A percentile compares a stretch with the other conserved stretches of the same genome.
These are phyloP conservation scores for Festucalex cinctus DNA, from an alignment of 2,113 vertebrate species.

Conservation along the genomic window DNA sequence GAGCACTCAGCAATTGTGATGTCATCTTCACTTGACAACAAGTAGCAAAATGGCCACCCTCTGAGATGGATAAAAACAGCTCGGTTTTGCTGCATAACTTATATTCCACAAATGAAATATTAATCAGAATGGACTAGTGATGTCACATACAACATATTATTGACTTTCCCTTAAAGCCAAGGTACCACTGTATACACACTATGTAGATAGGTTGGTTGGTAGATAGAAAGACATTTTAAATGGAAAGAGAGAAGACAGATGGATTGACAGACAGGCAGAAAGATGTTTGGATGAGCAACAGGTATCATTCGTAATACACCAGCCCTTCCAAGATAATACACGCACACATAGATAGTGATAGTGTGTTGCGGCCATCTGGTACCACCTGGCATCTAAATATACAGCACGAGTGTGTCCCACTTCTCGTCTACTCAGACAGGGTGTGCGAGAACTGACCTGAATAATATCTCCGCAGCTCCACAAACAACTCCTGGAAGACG, in stretches of 20 bases:
- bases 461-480: conserved; percentile 81
- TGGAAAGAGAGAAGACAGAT: not conserved
- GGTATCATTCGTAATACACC: not conserved
- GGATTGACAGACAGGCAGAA: not conserved
- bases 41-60: no score
- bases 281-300: not conserved
- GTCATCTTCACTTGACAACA: no score
- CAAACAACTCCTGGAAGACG: conserved; percentile 78
- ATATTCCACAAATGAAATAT: no score
- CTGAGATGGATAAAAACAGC: no score
- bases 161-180: no score
- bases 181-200: not conserved
- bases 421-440: not conserved
- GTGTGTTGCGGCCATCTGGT: not conserved
- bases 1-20: no score
- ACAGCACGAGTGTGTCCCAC: not conserved
- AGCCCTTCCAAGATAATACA: not conserved
- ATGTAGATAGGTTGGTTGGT: not conserved
- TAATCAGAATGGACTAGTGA: no score
- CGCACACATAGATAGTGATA: not conserved
- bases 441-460: conserved; percentile 61
- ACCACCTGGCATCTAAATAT: not conserved
- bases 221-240: not conserved
- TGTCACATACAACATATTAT: no score
- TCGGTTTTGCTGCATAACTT: no score